Conservation (phyloP, 2,888 invertebrate species). For the Melolontha melolontha region DNA sequence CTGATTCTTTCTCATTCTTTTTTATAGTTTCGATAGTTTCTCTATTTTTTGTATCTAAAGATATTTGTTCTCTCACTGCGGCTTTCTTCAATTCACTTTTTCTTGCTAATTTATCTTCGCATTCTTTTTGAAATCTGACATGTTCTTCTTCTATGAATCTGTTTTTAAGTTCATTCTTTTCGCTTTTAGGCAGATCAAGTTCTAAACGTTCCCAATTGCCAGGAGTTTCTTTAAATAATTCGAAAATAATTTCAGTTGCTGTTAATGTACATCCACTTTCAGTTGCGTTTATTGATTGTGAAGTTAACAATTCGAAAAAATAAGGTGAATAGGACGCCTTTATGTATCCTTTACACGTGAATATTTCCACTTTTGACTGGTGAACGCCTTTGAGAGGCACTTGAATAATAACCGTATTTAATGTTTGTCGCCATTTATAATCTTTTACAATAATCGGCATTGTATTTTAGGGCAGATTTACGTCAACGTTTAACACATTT, state of each 20-base stretch:
- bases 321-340: constrained; percentile 81
- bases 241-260: constrained; percentile 73
- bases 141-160: constrained; percentile 71
- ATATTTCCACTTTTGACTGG: constrained; percentile 76
- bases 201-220: constrained; percentile 72
- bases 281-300: constrained; percentile 71
- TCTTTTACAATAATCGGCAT: constrained; percentile 84
- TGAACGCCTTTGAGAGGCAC: constrained; percentile 75
- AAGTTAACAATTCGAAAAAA: constrained; percentile 81
- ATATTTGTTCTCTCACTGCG: constrained; percentile 72
- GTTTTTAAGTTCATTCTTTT: constrained; percentile 70
- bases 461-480: background rate
- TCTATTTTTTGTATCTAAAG: constrained; percentile 70
- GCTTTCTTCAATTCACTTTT: constrained; percentile 71
- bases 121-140: constrained; percentile 68
- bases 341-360: constrained; percentile 76
- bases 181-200: constrained; percentile 69
- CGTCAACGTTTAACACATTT: background rate
- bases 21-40: constrained; percentile 74
- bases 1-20: constrained; percentile 72
- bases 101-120: constrained; percentile 68
- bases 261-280: constrained; percentile 75
- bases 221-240: constrained; percentile 73
- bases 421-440: constrained; percentile 81
- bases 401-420: constrained; percentile 71